Evolutionary conservation across 1,140 invertebrate genomes (phyloP), one percentile per base, ranked within the genome.

Genomic region (Ceratina japonica): DNA sequence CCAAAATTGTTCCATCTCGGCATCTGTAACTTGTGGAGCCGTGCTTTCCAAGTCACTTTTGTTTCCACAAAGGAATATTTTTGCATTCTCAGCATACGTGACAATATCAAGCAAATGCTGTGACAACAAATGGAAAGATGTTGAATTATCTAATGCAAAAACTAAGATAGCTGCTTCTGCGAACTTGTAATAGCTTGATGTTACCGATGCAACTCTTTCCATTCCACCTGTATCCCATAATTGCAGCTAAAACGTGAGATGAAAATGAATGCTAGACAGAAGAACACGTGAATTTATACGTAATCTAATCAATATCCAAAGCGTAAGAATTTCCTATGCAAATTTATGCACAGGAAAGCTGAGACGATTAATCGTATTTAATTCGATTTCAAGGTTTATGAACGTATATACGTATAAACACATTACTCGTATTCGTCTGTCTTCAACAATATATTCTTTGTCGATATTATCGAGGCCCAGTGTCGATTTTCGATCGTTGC

Each of bases 191-290:
- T 98, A 98, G 84, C 96, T 97, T 18, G 97, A 97, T 3, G 97
- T 98, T 13, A 98, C 96, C n/a, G 96, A 97, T 37, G 97, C 97
- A 54, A 98, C 97, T 90, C 97, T 94, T 92, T 98, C 97, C 97
- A 98, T 97, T 77, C 97, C 97, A 86, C 97, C 97, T 61, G 97
- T 98, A 88, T 98, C 97, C 97, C 97, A 98, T 85, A 98, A 91
- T 93, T 98, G 97, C 59, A 98, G 92, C 97, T 98, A 85, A 65
- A 93, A 93, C 86, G 80, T 52, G 52, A 82, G 87, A 87, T 51
- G 31, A 76, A 51, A 27, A 68, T 7, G 62, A 31, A 44, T 16
- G 2, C 68, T 44, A 0, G 71, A n/a, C 12, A 1, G 5, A 80
- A 80, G 37, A 44, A 44, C 5, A 44, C 10, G 37, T 10, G 37